These are phyloP conservation scores for Panagrolaimus sp. DNA, from an alignment of 1,140 invertebrate genomes.

Conservation along the genomic window DNA sequence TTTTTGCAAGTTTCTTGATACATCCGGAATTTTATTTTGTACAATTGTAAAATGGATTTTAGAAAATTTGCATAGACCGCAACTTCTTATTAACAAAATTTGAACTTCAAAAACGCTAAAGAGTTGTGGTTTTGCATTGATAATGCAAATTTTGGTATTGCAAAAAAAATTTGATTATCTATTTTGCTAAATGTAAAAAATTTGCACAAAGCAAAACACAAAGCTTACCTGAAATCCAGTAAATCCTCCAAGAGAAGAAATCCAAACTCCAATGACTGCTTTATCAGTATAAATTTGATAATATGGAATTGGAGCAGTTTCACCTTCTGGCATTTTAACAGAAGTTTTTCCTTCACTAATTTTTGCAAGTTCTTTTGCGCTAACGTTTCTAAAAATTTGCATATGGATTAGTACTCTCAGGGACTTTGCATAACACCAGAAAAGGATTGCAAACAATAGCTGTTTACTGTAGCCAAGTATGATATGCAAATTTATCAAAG, in stretches of 20 bases:
- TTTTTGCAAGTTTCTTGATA: too few species aligned
- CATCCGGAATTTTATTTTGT: too few species aligned
- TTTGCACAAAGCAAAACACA: too few species aligned
- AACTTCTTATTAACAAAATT: too few species aligned
- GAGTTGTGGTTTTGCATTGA: too few species aligned
- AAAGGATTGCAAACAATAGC: slow-evolving; percentile 16
- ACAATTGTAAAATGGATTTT: too few species aligned
- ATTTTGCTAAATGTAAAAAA: too few species aligned
- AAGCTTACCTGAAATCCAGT: slow-evolving; percentile 15
- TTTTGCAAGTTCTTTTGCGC: slow-evolving; percentile 4
- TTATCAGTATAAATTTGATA: slow-evolving; percentile 20
- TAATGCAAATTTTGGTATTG: too few species aligned
- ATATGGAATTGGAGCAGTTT: slow-evolving; percentile 21
- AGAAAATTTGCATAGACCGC: too few species aligned
- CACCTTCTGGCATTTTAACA: neutral
- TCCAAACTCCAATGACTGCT: slow-evolving; percentile 26
- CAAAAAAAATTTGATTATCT: too few species aligned
- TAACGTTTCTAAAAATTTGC: slow-evolving; percentile 18
- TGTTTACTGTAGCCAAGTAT: slow-evolving; percentile 30
- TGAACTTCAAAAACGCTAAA: too few species aligned
- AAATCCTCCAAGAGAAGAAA: slow-evolving; percentile 29
- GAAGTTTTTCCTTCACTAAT: slow-evolving; percentile 19
- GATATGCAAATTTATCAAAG: slow-evolving; percentile 13
- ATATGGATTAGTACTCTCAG: neutral
- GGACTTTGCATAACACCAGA: neutral